These are phyloP conservation scores for Seriola dumerili DNA, from an alignment of 2,113 vertebrate genomes.

Conservation along the genomic window DNA sequence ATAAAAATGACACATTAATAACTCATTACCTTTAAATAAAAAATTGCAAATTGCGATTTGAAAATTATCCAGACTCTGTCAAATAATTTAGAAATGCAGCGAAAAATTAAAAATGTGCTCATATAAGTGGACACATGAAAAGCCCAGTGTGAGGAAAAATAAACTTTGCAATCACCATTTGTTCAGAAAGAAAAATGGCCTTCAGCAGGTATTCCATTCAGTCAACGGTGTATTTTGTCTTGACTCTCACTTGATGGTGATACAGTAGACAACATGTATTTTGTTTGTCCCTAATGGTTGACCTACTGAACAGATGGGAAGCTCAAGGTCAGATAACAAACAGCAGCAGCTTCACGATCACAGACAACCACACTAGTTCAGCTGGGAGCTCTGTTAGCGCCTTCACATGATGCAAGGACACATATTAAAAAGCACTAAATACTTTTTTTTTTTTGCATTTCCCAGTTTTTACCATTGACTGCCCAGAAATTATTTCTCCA, in stretches of 20 bases:
- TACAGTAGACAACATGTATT: neutral
- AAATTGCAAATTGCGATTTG: neutral
- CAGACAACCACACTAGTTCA: neutral
- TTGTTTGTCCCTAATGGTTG: neutral
- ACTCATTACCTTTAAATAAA: no score
- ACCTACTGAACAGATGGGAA: neutral
- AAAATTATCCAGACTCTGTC: neutral
- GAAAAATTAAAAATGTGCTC: no score
- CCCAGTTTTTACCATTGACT: neutral
- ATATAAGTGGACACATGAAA: neutral
- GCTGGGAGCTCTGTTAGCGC: neutral
- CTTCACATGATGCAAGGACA: neutral
- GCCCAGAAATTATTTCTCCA: neutral
- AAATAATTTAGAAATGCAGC: neutral
- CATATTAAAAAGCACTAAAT: no score
- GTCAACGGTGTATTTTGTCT: neutral
- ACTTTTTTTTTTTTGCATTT: neutral
- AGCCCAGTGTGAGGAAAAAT: neutral
- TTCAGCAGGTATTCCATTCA: neutral
- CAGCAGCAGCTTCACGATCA: neutral
- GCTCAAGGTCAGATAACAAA: neutral
- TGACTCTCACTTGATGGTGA: neutral
- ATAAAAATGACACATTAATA: no score
- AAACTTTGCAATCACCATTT: neutral
- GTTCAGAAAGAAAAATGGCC: neutral